Base-by-base conservation (phyloP, 1,140 invertebrate species). In the Leucophenga varia region DNA sequence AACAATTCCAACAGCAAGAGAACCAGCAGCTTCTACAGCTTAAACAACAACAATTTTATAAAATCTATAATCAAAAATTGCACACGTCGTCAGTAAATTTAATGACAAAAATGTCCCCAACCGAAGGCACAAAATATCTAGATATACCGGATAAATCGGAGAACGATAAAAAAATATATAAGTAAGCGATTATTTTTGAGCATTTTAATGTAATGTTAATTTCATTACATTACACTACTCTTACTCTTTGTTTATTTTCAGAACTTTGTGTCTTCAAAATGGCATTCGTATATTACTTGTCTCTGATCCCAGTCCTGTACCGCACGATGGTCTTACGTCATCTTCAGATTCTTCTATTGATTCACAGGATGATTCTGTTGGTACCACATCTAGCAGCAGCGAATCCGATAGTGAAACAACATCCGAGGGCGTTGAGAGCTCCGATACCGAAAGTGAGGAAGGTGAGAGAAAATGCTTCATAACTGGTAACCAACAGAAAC, bases 281-380 rank as follows among this genome's bases (percentile, higher is more conserved):
- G 86, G 86, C 4, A 70, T 89, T 43, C 85, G 77, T 40, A 85
- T 83, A 2, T 70, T 88, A 14, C 67, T 89, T 9, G 84, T 89
- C 55, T 82, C 85, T 12, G 87, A 89, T 68, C 55, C 65, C 17
- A 57, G 46, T 30, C 58, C 65, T 1, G 28, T 63, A 31, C 69
- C 74, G 2, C 64, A 69, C 31, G 54, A 74, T 46, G 61, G 68
- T 3, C 51, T 69, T n/a, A 71, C 59, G 17, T 38, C 50, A 25
- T 64, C 57, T 13, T 61, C 55, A 2, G 56, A 63, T 1, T 67
- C 69, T 0, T 63, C 65, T 3, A n/a, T 37, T 13, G 58, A 54
- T 16, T 47, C 47, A 8, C 21, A 43, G 20, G 54, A 46, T 44
- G 47, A 49, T 56, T 39, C 38, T 4, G 37, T 37, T 4, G 50